A percentile compares a stretch with the other conserved stretches of the same genome.
Evolutionary conservation across 2,797 vertebrate species (phyloP).

Genomic region (Acanthornis magna): DNA sequence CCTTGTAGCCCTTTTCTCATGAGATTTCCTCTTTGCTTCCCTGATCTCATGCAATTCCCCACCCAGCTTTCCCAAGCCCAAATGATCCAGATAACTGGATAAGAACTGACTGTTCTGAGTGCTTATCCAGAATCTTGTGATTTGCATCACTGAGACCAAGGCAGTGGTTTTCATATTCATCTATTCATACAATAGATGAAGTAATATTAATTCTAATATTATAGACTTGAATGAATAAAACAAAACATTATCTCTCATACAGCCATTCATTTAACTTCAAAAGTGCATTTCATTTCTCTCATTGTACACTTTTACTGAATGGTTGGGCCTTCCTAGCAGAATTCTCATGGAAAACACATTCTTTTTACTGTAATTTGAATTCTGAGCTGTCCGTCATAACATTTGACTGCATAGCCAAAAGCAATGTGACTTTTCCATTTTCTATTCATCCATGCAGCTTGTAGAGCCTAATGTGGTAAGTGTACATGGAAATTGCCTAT

Average conservation of each 20-base stretch:
- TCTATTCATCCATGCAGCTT: neutral
- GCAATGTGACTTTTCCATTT: neutral
- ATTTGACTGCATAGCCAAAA: neutral
- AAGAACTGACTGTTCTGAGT: neutral
- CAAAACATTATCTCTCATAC: neutral
- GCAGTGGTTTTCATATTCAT: neutral
- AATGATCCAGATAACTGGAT: neutral
- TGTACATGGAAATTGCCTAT: neutral
- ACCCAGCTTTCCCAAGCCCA: neutral
- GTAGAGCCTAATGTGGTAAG: neutral
- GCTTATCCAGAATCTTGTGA: neutral
- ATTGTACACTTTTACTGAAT: neutral
- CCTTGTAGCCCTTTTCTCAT: neutral
- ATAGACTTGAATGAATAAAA: neutral
- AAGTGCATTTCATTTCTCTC: neutral
- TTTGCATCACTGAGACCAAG: neutral
- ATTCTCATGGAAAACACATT: neutral
- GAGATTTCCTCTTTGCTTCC: conserved; percentile 8
- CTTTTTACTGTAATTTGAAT: neutral
- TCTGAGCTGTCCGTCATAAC: neutral
- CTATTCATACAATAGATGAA: neutral
- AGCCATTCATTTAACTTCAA: neutral
- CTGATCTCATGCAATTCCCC: neutral
- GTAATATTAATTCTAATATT: neutral
- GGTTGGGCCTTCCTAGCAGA: neutral